phyloP scores from a whole-genome alignment of 2,113 vertebrate genomes.

The Anolis sagrei region DNA sequence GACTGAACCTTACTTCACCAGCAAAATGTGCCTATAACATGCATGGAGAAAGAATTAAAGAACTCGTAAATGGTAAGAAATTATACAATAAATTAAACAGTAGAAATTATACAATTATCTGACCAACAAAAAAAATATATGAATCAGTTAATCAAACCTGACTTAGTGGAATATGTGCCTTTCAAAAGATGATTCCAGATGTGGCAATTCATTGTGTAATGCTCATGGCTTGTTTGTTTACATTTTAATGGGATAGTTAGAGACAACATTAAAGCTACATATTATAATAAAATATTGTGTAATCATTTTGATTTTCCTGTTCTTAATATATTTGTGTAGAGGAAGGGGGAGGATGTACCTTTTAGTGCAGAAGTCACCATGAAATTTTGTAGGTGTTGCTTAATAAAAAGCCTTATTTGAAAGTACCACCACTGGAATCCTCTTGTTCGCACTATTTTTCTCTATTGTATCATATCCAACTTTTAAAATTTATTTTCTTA shows the following conservation, averaged over 20 bases:
- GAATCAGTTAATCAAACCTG: neutral
- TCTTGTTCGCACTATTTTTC: too few relatives aligned
- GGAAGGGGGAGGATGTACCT: too few relatives aligned
- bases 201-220: neutral
- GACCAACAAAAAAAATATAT: neutral
- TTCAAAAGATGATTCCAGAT: neutral
- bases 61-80: conserved; percentile 55
- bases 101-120: neutral
- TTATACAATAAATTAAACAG: too few relatives aligned
- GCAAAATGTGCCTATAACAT: conserved; percentile 47
- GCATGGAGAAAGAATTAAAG: conserved; percentile 55
- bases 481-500: too few relatives aligned
- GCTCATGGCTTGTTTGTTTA: neutral
- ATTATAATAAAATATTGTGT: too few relatives aligned
- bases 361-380: too few relatives aligned
- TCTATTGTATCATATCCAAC: too few relatives aligned
- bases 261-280: neutral
- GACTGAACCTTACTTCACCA: conserved; percentile 51
- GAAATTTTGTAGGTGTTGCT: too few relatives aligned
- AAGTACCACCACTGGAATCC: too few relatives aligned
- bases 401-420: too few relatives aligned
- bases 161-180: neutral
- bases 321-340: too few relatives aligned
- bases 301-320: too few relatives aligned
- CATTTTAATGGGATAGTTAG: neutral